phyloP scores from a whole-genome alignment of 2,797 vertebrate species.

The Australoheros facetus region DNA sequence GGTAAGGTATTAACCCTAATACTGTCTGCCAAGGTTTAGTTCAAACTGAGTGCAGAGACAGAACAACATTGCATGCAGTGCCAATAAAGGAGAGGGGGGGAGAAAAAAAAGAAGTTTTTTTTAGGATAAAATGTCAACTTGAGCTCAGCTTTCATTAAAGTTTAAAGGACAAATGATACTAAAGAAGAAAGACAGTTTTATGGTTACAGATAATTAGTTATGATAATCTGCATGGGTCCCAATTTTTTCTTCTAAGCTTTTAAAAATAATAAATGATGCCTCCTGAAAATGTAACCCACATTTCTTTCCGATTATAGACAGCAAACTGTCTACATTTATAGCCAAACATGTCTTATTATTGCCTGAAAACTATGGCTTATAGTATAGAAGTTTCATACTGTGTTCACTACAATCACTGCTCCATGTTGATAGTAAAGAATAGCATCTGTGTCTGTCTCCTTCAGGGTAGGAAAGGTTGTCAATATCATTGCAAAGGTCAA shows the following conservation, averaged over 20 bases:
- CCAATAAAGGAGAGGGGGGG: not conserved
- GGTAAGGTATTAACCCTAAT: constrained; percentile 76
- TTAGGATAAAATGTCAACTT: not conserved
- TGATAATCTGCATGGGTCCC: not conserved
- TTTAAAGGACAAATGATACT: not conserved
- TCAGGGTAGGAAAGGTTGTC: constrained; percentile 93
- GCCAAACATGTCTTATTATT: not conserved
- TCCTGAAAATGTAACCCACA: not conserved
- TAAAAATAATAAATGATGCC: not conserved
- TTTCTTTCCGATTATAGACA: not conserved
- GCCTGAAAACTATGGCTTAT: not conserved
- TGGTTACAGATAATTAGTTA: accelerated
- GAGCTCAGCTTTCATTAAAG: not conserved
- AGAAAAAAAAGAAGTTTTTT: not conserved
- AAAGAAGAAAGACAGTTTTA: not conserved
- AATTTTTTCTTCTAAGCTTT: not conserved
- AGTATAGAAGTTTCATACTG: not conserved
- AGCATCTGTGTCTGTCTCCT: constrained; percentile 41
- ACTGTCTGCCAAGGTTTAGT: not conserved
- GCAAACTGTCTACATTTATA: not conserved
- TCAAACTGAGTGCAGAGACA: not conserved
- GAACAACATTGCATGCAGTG: not conserved
- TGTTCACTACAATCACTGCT: constrained; percentile 45
- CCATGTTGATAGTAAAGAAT: constrained; percentile 59
- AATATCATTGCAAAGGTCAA: constrained; percentile 97